phyloP scores from a whole-genome alignment of 2,113 vertebrate species.

The Sebastes fasciatus region DNA sequence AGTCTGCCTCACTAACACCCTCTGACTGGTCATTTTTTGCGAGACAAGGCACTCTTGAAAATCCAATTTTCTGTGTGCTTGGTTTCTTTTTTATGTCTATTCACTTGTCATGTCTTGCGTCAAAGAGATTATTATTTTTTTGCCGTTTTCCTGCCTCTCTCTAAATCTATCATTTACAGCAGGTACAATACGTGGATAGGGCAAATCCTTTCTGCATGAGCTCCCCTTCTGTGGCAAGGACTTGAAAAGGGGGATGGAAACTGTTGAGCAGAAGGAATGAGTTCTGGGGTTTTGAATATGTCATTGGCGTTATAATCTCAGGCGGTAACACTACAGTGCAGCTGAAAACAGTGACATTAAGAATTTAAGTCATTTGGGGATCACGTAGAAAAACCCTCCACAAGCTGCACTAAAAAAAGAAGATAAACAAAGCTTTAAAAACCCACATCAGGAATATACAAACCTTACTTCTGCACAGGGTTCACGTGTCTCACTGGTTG shows the following conservation, averaged over 20 bases:
- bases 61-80: conserved; percentile 85
- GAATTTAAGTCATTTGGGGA: conserved; percentile 54
- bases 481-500: conserved; percentile 16
- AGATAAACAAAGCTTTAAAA: conserved; percentile 47
- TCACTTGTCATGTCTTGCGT: conserved; percentile 83
- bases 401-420: conserved; percentile 41
- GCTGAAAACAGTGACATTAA: conserved; percentile 59
- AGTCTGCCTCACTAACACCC: conserved; percentile 81
- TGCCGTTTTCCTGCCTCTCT: conserved; percentile 72
- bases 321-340: conserved; percentile 38
- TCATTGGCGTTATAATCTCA: conserved; percentile 70
- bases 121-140: conserved; percentile 79
- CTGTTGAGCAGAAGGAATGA: conserved; percentile 71
- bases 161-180: conserved; percentile 82
- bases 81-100: conserved; percentile 81
- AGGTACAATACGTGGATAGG: conserved; percentile 80
- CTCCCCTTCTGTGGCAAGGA: conserved; percentile 69
- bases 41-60: conserved; percentile 83
- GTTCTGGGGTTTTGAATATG: conserved; percentile 77
- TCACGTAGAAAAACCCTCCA: conserved; percentile 37
- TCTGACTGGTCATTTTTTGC: conserved; percentile 83
- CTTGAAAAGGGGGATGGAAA: conserved; percentile 69
- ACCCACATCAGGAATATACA: conserved; percentile 5
- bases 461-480: neutral
- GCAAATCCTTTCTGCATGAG: conserved; percentile 83